Percentiles rank a stretch among this genome's conserved stretches.
These are phyloP conservation scores for Axinella damicornis DNA, from an alignment of 37 sponge, comb jelly and placozoan genomes.

Conservation along the genomic window DNA sequence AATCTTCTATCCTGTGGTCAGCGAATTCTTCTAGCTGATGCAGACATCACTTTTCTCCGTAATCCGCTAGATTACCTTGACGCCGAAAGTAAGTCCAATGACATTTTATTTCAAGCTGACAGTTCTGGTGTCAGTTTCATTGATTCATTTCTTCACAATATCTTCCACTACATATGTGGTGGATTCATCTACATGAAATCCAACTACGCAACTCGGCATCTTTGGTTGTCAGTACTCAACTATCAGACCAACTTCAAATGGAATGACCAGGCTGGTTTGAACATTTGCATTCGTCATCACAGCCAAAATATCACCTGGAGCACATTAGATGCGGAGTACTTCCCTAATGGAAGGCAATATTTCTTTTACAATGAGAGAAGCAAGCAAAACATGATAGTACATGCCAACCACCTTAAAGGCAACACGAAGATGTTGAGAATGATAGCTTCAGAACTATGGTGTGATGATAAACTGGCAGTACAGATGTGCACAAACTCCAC, in stretches of 20 bases:
- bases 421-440: conserved; percentile 20
- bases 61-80: conserved; percentile 38
- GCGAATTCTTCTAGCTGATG: conserved; percentile 34
- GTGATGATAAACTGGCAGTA: not conserved
- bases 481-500: too few species aligned
- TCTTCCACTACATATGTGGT: conserved; percentile 67
- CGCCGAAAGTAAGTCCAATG: not conserved
- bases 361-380: conserved; percentile 19
- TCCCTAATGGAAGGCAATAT: conserved; percentile 61
- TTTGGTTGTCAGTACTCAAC: conserved; percentile 45
- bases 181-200: conserved; percentile 49
- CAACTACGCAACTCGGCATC: conserved; percentile 13
- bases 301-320: conserved; percentile 27
- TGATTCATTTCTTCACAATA: conserved; percentile 14
- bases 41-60: conserved; percentile 43
- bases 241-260: conserved; percentile 54
- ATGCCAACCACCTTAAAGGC: conserved; percentile 57
- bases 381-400: conserved; percentile 47
- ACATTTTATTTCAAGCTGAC: conserved; percentile 59
- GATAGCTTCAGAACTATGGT: conserved; percentile 57
- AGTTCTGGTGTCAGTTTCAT: conserved; percentile 31
- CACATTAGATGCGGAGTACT: conserved; percentile 16
- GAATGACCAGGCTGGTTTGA: conserved; percentile 71
- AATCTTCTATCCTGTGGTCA: conserved; percentile 20
- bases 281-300: conserved; percentile 64